Evolutionary conservation across 2,113 vertebrate genomes (phyloP), one percentile per base, ranked within the genome.

Genomic region (Lophochroa leadbeateri): DNA sequence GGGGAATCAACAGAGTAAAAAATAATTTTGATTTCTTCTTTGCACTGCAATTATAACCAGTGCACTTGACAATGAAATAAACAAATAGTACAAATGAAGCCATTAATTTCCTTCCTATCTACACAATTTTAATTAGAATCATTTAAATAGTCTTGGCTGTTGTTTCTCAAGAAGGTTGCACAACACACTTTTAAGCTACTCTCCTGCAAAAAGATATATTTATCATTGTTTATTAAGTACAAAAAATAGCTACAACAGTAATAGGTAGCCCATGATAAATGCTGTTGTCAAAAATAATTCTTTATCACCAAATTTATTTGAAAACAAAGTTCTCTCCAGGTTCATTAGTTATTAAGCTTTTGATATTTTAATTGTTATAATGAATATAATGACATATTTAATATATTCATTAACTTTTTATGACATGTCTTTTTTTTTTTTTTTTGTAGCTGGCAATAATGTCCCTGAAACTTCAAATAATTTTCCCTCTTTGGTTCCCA

Each of bases 81-180:
- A 97, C 97, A 97, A 98, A 97, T 97, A 98, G 95, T 97, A 98
- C 94, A 98, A 97, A 97, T 95, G 95, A 98, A 98, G 95, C 86
- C 95, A 97, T 98, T 98, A 95, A 97, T 98, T 98, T 96, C 77
- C 75, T 96, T 94, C 95, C 89, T 96, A 98, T 95, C 97, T 95
- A 95, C 93, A 97, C 96, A 97, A 81, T 97, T 98, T 98, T 98
- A 98, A 98, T 98, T 97, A 97, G 97, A 98, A 97, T 92, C 80
- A 95, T 97, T 98, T 98, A 97, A 98, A 98, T 97, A 98, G 96
- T 84, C 95, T 97, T 96, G 94, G 95, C 95, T 97, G 89, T 94
- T 97, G 75, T 96, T 97, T 96, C 94, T 96, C 82, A 84, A 90
- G 92, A 96, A 97, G 92, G 95, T 95, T 94, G 47, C 94, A 93